phyloP scores from a whole-genome alignment of 2,113 vertebrate species.

The Ceyx margarethae region DNA sequence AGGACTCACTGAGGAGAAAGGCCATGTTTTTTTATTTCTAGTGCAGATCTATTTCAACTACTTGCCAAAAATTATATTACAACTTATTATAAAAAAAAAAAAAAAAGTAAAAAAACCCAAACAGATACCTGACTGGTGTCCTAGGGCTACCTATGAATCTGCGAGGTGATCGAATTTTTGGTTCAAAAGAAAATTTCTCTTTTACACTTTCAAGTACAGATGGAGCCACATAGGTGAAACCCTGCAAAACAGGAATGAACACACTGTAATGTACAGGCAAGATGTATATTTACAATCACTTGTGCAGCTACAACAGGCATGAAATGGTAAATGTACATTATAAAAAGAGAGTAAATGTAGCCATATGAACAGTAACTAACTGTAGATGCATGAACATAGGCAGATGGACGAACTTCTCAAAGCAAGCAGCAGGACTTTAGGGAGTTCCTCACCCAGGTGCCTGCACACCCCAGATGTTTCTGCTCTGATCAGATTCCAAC shows the following conservation, averaged over 20 bases:
- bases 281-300: neutral
- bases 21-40: neutral
- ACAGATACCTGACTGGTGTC: conserved; percentile 92
- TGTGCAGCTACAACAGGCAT: neutral
- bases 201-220: conserved; percentile 98
- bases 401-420: neutral
- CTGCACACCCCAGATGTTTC: neutral
- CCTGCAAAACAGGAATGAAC: conserved; percentile 75
- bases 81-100: neutral
- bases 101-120: neutral
- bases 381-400: neutral
- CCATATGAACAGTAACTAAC: neutral
- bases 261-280: neutral
- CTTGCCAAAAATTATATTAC: neutral
- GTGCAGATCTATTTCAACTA: neutral
- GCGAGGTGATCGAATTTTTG: conserved; percentile 96
- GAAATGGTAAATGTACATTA: neutral
- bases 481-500: neutral
- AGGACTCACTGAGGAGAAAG: neutral
- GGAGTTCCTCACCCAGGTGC: neutral
- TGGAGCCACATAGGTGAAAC: conserved; percentile 98
- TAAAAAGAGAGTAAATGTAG: neutral
- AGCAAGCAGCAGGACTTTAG: neutral
- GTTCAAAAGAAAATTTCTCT: conserved; percentile 97
- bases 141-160: conserved; percentile 95